Evolutionary conservation across 2,797 vertebrate genomes (phyloP).

Genomic region (Megaceryle alcyon): DNA sequence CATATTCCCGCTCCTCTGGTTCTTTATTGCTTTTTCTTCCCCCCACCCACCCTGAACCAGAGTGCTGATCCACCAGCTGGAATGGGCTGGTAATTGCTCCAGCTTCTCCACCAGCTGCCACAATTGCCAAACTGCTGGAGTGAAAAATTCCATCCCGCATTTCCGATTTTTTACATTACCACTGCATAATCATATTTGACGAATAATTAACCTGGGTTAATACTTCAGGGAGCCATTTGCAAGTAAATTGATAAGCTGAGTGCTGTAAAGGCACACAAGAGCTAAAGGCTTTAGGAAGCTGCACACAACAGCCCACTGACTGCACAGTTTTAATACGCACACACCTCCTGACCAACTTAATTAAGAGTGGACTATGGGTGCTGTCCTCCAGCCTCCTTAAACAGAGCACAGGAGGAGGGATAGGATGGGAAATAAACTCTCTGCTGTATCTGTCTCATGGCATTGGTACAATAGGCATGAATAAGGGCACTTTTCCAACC

Average conservation of each 20-base stretch:
- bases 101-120: slow-evolving; percentile 85
- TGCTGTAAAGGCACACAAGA: slow-evolving; percentile 67
- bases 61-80: slow-evolving; percentile 82
- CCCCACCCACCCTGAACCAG: slow-evolving; percentile 71
- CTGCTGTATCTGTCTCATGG: background rate
- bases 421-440: background rate
- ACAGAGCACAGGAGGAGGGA: background rate
- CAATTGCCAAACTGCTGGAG: slow-evolving; percentile 89
- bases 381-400: background rate
- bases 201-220: slow-evolving; percentile 92
- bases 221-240: slow-evolving; percentile 87
- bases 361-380: slow-evolving; percentile 5
- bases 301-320: slow-evolving; percentile 3
- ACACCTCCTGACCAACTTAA: slow-evolving; percentile 39
- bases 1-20: slow-evolving; percentile 78
- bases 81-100: slow-evolving; percentile 87
- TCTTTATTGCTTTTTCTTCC: slow-evolving; percentile 79
- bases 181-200: slow-evolving; percentile 90
- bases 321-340: background rate
- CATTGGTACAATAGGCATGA: background rate
- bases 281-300: slow-evolving; percentile 67
- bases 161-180: slow-evolving; percentile 87
- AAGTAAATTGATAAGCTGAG: slow-evolving; percentile 87
- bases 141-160: slow-evolving; percentile 91
- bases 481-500: background rate